Percentiles rank a stretch among this genome's conserved stretches.
These are phyloP conservation scores for Galaxias olidus DNA, from an alignment of 2,797 vertebrate genomes.

Conservation along the genomic window DNA sequence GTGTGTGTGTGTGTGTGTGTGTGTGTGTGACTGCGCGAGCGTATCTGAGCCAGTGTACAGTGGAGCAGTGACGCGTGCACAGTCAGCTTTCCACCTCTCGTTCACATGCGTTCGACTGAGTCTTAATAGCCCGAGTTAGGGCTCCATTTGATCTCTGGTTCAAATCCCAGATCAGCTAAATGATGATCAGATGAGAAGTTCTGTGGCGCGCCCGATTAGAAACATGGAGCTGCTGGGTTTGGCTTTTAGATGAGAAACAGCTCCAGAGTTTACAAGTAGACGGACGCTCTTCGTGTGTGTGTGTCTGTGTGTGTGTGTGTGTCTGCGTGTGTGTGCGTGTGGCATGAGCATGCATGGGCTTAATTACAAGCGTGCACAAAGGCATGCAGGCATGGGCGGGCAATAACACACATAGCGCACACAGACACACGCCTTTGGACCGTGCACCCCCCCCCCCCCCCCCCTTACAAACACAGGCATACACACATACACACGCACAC, in stretches of 20 bases:
- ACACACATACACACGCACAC: constrained; percentile 21
- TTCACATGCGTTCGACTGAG: constrained; percentile 48
- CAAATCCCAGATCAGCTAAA: constrained; percentile 64
- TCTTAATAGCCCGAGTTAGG: constrained; percentile 59
- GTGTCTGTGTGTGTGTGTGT: too few species aligned
- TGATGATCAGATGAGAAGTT: constrained; percentile 56
- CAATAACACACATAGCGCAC: constrained; percentile 31
- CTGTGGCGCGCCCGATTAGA: constrained; percentile 57
- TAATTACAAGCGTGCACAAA: constrained; percentile 11
- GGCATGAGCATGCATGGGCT: background rate
- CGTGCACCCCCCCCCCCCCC: constrained; percentile 4
- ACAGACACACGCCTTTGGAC: background rate
- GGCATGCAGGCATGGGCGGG: constrained; percentile 15
- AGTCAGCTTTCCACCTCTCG: constrained; percentile 35
- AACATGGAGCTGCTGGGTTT: constrained; percentile 42
- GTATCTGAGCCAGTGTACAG: constrained; percentile 19
- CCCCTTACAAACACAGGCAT: constrained; percentile 44
- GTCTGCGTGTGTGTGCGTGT: background rate
- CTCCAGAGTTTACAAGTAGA: too few species aligned
- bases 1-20: constrained; percentile 11
- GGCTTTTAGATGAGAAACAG: constrained; percentile 17
- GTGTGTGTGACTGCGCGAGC: background rate
- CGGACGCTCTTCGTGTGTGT: background rate
- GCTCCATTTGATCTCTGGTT: constrained; percentile 64
- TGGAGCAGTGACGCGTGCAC: too few species aligned